These are phyloP conservation scores for Caenorhabditis doughertyi DNA, from an alignment of 2,888 invertebrate species.

Conservation along the genomic window DNA sequence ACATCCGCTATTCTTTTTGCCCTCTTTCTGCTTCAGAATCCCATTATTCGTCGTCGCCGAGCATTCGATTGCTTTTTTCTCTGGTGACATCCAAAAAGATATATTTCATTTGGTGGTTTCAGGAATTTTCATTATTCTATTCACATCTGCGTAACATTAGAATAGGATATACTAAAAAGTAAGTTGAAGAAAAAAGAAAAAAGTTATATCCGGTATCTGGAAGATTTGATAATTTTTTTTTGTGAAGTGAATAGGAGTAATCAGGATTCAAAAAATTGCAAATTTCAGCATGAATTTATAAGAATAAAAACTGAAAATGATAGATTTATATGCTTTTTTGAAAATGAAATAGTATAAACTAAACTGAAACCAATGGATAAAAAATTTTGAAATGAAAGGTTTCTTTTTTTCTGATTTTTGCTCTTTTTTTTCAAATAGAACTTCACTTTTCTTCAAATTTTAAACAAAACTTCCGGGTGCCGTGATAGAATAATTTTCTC, in stretches of 20 bases:
- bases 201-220: background rate
- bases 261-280: background rate
- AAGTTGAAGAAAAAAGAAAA: background rate
- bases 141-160: background rate
- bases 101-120: conserved; percentile 17
- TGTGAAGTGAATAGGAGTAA: too few species aligned
- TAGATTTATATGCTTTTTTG: too few species aligned
- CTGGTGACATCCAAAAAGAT: conserved; percentile 10
- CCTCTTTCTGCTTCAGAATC: conserved; percentile 35
- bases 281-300: too few species aligned
- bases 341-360: background rate
- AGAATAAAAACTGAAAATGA: too few species aligned
- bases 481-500: background rate
- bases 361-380: too few species aligned
- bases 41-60: conserved; percentile 33
- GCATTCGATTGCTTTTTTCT: conserved; percentile 44
- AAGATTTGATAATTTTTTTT: background rate
- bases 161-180: background rate
- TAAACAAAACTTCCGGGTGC: conserved; percentile 10
- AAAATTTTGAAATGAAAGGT: too few species aligned
- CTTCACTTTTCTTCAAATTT: background rate
- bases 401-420: too few species aligned
- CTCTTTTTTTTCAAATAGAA: background rate
- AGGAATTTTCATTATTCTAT: conserved; percentile 5
- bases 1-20: conserved; percentile 5